Evolutionary conservation across 2,113 vertebrate species (phyloP).

Genomic region (Osmerus eperlanus): DNA sequence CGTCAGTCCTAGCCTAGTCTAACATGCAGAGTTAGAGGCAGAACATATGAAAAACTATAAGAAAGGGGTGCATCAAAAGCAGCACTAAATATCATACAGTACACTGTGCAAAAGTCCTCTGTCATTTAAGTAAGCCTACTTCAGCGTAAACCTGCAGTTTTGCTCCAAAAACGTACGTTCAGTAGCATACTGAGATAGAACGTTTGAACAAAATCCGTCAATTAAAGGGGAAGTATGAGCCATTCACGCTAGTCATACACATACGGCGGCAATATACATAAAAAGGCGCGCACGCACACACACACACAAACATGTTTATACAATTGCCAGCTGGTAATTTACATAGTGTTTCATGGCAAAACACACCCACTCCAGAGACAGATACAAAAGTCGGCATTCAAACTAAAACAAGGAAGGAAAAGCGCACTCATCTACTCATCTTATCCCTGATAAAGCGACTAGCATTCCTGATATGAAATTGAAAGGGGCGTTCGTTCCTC

Average conservation of each 20-base stretch:
- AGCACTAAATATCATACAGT: slow-evolving; percentile 30
- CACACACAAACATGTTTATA: slow-evolving; percentile 1
- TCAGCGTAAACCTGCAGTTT: slow-evolving; percentile 16
- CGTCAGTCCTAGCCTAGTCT: neutral
- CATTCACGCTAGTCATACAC: slow-evolving; percentile 2
- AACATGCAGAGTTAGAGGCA: slow-evolving; percentile 12
- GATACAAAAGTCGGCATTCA: slow-evolving; percentile 13
- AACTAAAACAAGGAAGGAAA: slow-evolving; percentile 29
- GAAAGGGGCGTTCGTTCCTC: neutral
- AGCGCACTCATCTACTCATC: slow-evolving; percentile 50
- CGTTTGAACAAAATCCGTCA: slow-evolving; percentile 20
- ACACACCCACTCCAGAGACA: slow-evolving; percentile 2
- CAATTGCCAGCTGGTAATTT: slow-evolving; percentile 10
- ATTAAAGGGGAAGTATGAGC: slow-evolving; percentile 10
- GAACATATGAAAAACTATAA: slow-evolving; percentile 14
- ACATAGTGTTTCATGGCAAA: slow-evolving; percentile 16
- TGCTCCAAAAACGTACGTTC: slow-evolving; percentile 6
- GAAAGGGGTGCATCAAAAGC: slow-evolving; percentile 20
- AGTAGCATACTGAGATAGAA: slow-evolving; percentile 10
- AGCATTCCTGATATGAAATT: slow-evolving; percentile 27
- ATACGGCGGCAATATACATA: neutral
- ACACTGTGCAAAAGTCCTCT: slow-evolving; percentile 33
- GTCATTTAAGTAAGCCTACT: slow-evolving; percentile 17
- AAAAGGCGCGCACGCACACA: neutral
- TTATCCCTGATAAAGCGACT: slow-evolving; percentile 49